These are phyloP conservation scores for Morpho deidamia DNA, from an alignment of 2,888 invertebrate genomes.

Conservation along the genomic window DNA sequence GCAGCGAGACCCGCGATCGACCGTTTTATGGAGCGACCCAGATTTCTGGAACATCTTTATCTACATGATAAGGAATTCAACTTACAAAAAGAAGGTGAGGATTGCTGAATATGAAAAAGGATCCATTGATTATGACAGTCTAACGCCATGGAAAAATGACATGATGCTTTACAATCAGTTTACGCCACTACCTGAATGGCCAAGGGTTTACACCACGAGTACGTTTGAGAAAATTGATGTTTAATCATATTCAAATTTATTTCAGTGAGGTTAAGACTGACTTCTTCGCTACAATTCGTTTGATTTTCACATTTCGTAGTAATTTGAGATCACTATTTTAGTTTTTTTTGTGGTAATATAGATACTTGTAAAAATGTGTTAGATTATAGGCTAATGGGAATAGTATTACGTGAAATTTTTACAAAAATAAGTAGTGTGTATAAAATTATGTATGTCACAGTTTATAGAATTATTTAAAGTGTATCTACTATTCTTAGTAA, in stretches of 20 bases:
- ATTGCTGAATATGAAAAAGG: slow-evolving; percentile 12
- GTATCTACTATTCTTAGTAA: background rate
- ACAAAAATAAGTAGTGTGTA: slow-evolving; percentile 16
- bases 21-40: slow-evolving; percentile 58
- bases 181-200: slow-evolving; percentile 41
- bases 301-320: slow-evolving; percentile 7
- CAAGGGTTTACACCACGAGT: slow-evolving; percentile 40
- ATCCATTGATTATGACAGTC: too few species aligned
- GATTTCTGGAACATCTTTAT: slow-evolving; percentile 56
- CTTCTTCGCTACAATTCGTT: slow-evolving; percentile 42
- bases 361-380: slow-evolving; percentile 8
- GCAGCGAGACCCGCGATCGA: slow-evolving; percentile 50
- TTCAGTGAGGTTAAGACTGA: slow-evolving; percentile 76
- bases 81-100: slow-evolving; percentile 23
- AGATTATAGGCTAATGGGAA: slow-evolving; percentile 1
- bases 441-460: slow-evolving; percentile 6
- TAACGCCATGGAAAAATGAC: slow-evolving; percentile 21
- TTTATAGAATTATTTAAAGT: background rate
- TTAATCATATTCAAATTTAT: slow-evolving; percentile 47
- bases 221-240: slow-evolving; percentile 55
- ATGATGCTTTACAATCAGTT: slow-evolving; percentile 36
- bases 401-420: slow-evolving; percentile 25
- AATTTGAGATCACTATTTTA: slow-evolving; percentile 8
- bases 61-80: slow-evolving; percentile 33
- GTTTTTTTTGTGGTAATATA: slow-evolving; percentile 7